phyloP scores from a whole-genome alignment of 2,888 invertebrate genomes.

The Tachina lurida region DNA sequence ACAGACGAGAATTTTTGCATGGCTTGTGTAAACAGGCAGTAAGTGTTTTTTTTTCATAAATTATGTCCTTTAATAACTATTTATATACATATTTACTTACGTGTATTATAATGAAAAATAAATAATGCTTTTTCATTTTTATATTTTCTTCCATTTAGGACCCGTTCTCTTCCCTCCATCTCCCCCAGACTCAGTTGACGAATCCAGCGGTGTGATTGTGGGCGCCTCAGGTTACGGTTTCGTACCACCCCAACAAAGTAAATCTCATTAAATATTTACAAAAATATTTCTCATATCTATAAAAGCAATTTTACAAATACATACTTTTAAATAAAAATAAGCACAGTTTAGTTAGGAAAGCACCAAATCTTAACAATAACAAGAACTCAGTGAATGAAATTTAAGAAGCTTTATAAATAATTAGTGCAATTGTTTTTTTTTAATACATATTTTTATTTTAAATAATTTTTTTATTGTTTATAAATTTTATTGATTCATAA shows the following conservation, averaged over 20 bases:
- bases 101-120: too few relatives aligned
- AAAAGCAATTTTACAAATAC: slow-evolving; percentile 14
- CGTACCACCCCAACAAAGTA: slow-evolving; percentile 86
- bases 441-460: slow-evolving; percentile 23
- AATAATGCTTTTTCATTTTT: not conserved
- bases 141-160: slow-evolving; percentile 83
- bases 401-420: slow-evolving; percentile 65
- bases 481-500: slow-evolving; percentile 42
- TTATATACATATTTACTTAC: too few relatives aligned
- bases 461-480: slow-evolving; percentile 41
- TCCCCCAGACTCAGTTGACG: slow-evolving; percentile 87
- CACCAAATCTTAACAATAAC: slow-evolving; percentile 62
- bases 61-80: too few relatives aligned
- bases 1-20: too few relatives aligned
- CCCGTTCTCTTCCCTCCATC: slow-evolving; percentile 91
- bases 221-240: slow-evolving; percentile 94
- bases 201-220: slow-evolving; percentile 91
- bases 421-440: slow-evolving; percentile 72
- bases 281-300: slow-evolving; percentile 14
- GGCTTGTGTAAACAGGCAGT: too few relatives aligned
- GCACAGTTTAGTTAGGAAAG: slow-evolving; percentile 65
- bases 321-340: slow-evolving; percentile 28
- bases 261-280: slow-evolving; percentile 52
- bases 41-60: too few relatives aligned
- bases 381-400: slow-evolving; percentile 68